Conservation (phyloP, 1,140 invertebrate genomes). For the Drosophila gunungcola region DNA sequence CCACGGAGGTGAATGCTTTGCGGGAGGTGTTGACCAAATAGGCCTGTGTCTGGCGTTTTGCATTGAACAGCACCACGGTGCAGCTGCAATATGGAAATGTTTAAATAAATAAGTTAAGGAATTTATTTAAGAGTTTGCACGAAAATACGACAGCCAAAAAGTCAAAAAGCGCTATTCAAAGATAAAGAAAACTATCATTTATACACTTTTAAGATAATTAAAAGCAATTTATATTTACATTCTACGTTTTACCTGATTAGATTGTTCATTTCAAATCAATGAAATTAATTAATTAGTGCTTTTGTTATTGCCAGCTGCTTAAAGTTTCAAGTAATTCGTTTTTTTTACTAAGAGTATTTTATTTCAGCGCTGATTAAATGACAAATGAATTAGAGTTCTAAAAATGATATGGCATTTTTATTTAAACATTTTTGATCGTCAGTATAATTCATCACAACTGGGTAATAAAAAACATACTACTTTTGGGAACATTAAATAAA, state of each 20-base stretch:
- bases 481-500: no score
- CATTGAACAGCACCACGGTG: conserved; percentile 96
- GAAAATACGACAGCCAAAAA: no score
- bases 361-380: conserved; percentile 11
- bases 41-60: conserved; percentile 93
- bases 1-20: conserved; percentile 95
- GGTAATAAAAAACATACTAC: not conserved
- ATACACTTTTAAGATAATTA: no score
- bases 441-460: not conserved
- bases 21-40: conserved; percentile 95
- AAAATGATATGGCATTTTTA: not conserved
- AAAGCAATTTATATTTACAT: no score
- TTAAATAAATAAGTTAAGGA: not conserved
- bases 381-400: not conserved
- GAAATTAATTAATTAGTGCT: not conserved
- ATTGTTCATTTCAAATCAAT: not conserved
- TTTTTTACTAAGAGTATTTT: conserved; percentile 3
- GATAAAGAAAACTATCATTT: no score
- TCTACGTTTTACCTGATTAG: not conserved
- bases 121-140: no score
- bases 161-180: no score
- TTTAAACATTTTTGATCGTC: no score
- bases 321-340: not conserved
- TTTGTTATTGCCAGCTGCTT: not conserved
- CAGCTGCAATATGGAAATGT: conserved; percentile 88